Evolutionary conservation across 2,113 vertebrate genomes (phyloP).

Genomic region (Taxidea taxus): DNA sequence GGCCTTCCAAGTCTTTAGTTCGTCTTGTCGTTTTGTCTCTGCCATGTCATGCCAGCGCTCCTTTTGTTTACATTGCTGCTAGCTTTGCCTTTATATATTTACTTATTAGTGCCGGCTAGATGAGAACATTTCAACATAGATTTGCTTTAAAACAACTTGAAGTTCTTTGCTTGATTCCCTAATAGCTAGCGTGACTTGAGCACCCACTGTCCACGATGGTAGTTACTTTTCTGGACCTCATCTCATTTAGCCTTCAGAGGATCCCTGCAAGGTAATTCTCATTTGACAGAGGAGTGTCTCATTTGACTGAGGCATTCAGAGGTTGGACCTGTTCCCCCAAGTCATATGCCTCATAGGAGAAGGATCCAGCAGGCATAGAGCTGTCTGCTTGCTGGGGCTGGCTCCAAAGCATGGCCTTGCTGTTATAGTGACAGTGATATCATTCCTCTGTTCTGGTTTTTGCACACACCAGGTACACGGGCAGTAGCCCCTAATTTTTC

Average conservation of each 20-base stretch:
- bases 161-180: background rate
- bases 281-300: background rate
- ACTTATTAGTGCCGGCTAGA: background rate
- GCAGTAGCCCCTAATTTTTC: background rate
- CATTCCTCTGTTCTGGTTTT: background rate
- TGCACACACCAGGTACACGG: background rate
- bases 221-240: background rate
- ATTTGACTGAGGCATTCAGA: background rate
- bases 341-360: background rate
- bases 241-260: background rate
- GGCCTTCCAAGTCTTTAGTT: background rate
- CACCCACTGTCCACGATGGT: fast-evolving
- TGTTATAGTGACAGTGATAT: background rate
- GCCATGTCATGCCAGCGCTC: background rate
- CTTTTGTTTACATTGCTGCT: background rate
- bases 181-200: background rate
- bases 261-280: background rate
- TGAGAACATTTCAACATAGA: background rate
- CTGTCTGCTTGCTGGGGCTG: background rate
- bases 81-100: background rate
- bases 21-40: background rate
- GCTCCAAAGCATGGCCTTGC: background rate
- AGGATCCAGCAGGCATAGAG: background rate
- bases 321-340: background rate
- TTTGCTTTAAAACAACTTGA: background rate